phyloP scores from a whole-genome alignment of 2,888 invertebrate species.

The Tortrix viridana region DNA sequence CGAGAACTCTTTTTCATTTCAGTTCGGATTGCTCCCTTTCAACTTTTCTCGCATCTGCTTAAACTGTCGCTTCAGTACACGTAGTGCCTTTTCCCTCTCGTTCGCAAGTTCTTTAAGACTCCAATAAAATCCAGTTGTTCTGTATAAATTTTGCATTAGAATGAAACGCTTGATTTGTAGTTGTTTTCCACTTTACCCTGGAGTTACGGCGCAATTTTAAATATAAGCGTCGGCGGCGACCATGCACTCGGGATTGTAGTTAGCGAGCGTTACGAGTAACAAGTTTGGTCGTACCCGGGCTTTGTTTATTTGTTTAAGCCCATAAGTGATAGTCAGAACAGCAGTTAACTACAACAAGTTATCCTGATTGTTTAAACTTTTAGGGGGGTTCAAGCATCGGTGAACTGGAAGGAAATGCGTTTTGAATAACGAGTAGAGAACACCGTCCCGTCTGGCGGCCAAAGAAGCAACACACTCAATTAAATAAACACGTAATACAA shows the following conservation, averaged over 20 bases:
- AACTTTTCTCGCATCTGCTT: neutral
- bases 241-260: neutral
- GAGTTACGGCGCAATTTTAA: conserved; percentile 4
- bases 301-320: conserved; percentile 12
- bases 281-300: conserved; percentile 12
- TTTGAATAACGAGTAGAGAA: conserved; percentile 10
- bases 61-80: neutral
- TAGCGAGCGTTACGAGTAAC: conserved; percentile 6
- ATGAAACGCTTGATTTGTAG: neutral
- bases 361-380: conserved; percentile 15
- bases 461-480: conserved; percentile 6
- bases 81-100: too few relatives aligned
- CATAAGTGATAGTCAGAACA: conserved; percentile 13
- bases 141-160: too few relatives aligned
- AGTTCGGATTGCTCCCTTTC: conserved; percentile 3
- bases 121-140: too few relatives aligned
- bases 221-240: neutral
- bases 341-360: conserved; percentile 16
- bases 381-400: conserved; percentile 1
- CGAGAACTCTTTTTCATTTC: conserved; percentile 19
- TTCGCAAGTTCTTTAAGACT: too few relatives aligned
- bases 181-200: conserved; percentile 8
- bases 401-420: conserved; percentile 7
- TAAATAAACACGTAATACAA: conserved; percentile 10
- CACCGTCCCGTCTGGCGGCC: neutral